These are phyloP conservation scores for Enoplosus armatus DNA, from an alignment of 2,797 vertebrate species.

Conservation along the genomic window DNA sequence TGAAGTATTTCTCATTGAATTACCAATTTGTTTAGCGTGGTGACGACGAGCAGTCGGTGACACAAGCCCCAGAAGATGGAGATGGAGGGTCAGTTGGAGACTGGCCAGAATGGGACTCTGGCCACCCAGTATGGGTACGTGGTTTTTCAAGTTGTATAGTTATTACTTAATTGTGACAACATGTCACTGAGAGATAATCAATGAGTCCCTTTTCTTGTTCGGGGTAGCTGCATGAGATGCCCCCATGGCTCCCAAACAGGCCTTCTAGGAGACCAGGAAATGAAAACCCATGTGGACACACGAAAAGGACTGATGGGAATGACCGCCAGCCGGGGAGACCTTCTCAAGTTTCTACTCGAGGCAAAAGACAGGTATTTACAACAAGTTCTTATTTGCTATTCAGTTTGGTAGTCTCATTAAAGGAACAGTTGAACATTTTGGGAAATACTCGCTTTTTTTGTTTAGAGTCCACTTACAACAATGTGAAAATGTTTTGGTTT, in stretches of 20 bases:
- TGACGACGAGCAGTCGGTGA: background rate
- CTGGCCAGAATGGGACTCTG: background rate
- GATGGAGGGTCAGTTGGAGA: background rate
- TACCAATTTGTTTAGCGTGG: constrained; percentile 8
- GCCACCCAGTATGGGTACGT: constrained; percentile 25
- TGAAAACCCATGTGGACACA: background rate
- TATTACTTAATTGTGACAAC: background rate
- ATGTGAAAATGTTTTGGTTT: background rate
- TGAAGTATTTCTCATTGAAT: background rate
- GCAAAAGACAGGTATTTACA: constrained; percentile 12
- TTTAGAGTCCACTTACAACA: background rate
- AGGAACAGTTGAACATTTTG: background rate
- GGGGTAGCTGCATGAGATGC: constrained; percentile 3
- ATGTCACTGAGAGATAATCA: background rate
- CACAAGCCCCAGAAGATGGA: constrained; percentile 10
- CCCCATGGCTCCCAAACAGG: background rate
- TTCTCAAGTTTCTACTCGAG: background rate
- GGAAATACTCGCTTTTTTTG: background rate
- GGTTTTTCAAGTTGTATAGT: background rate
- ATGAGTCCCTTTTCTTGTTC: background rate
- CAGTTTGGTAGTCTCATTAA: background rate
- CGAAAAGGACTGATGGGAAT: background rate
- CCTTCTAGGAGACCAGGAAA: background rate
- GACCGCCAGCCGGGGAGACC: background rate
- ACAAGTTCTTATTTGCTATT: background rate